Evolutionary conservation across 2,113 vertebrate genomes (phyloP).

Genomic region (Chloropsis hardwickii): DNA sequence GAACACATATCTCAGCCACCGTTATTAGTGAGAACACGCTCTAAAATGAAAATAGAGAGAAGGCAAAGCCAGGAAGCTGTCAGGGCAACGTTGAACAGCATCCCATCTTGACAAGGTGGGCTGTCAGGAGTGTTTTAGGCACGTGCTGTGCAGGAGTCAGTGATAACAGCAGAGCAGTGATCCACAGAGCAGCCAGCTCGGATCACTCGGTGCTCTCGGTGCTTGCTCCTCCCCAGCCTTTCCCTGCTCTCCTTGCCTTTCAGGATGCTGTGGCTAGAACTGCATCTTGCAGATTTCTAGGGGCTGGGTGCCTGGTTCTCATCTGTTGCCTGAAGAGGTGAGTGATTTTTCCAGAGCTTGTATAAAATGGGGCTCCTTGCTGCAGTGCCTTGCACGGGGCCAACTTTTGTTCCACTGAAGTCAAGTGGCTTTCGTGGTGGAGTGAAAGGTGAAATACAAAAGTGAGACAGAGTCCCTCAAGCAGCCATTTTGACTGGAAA

Average conservation of each 20-base stretch:
- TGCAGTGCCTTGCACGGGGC: background rate
- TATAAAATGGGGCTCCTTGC: background rate
- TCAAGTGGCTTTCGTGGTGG: background rate
- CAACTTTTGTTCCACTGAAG: background rate
- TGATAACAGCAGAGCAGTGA: background rate
- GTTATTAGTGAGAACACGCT: background rate
- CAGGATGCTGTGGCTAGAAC: background rate
- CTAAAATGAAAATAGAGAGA: background rate
- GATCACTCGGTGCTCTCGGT: background rate
- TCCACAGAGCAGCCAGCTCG: background rate
- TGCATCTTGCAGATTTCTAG: background rate
- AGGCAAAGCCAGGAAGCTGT: background rate
- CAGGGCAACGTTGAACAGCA: background rate
- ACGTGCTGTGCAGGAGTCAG: background rate
- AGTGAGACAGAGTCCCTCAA: background rate
- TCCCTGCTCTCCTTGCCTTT: background rate
- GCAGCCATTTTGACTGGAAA: background rate
- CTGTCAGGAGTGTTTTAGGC: background rate
- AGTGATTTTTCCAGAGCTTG: background rate
- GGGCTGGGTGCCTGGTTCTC: background rate
- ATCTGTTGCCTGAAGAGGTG: background rate
- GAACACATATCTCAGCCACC: background rate
- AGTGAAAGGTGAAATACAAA: background rate
- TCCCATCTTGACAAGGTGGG: background rate
- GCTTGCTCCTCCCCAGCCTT: background rate